phyloP scores from a whole-genome alignment of 35 echinoderm and acorn worm species.

The Acanthaster planci region DNA sequence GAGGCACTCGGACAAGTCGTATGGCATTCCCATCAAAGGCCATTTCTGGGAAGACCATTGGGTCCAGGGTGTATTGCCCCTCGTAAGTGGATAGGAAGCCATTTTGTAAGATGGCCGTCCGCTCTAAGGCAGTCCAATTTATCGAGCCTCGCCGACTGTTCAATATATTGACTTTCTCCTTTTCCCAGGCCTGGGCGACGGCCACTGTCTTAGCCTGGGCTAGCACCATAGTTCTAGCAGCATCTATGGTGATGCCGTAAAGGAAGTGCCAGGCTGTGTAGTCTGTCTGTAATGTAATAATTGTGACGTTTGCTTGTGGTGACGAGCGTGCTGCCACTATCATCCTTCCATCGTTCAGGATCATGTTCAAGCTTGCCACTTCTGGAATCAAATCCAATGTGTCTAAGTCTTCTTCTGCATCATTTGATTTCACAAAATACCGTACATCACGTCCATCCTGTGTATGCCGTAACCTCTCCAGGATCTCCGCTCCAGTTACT shows the following conservation, averaged over 20 bases:
- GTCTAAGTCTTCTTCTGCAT: slow-evolving; percentile 49
- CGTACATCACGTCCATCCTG: slow-evolving; percentile 58
- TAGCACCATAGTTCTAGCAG: slow-evolving; percentile 62
- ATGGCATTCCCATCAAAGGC: slow-evolving; percentile 96
- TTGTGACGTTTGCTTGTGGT: slow-evolving; percentile 24
- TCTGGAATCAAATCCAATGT: slow-evolving; percentile 49
- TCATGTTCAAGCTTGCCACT: slow-evolving; percentile 35
- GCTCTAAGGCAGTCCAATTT: slow-evolving; percentile 75
- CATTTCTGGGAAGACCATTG: slow-evolving; percentile 66
- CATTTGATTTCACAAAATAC: slow-evolving; percentile 75
- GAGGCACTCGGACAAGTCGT: slow-evolving; percentile 51
- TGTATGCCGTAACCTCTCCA: slow-evolving; percentile 62
- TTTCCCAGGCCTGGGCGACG: slow-evolving; percentile 78
- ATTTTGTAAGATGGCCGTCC: slow-evolving; percentile 58
- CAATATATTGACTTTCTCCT: slow-evolving; percentile 56
- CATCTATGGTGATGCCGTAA: slow-evolving; percentile 63
- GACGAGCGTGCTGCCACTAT: slow-evolving; percentile 27
- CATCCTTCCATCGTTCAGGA: slow-evolving; percentile 20
- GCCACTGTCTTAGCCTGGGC: slow-evolving; percentile 68
- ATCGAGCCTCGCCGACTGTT: slow-evolving; percentile 66
- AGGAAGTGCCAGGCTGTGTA: slow-evolving; percentile 71
- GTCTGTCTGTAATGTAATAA: slow-evolving; percentile 54
- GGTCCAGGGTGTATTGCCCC: slow-evolving; percentile 70
- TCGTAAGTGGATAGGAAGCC: slow-evolving; percentile 66
- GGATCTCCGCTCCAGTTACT: slow-evolving; percentile 70